These are phyloP conservation scores for Muricea muricata DNA, from an alignment of 92 coral and sea anemone species.

Conservation along the genomic window DNA sequence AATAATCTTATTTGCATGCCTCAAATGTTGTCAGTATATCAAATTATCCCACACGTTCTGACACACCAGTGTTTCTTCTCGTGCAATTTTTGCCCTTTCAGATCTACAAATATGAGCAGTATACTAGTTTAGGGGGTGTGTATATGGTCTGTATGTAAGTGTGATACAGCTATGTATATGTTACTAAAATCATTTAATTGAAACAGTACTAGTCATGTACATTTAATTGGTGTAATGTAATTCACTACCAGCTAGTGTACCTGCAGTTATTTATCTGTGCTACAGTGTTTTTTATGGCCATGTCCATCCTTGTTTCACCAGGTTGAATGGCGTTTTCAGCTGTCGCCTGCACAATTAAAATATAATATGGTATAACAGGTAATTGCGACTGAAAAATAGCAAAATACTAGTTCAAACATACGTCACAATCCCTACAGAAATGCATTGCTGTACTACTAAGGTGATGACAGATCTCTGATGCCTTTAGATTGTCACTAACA, in stretches of 20 bases:
- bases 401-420: background rate
- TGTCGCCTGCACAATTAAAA: constrained; percentile 3
- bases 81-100: background rate
- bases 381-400: background rate
- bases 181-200: too few species aligned
- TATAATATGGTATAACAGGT: background rate
- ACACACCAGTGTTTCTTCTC: background rate
- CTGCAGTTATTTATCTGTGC: background rate
- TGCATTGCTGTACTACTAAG: background rate
- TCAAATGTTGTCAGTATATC: background rate
- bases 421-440: constrained; percentile 21
- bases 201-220: too few species aligned
- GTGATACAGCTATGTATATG: too few species aligned
- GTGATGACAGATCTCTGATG: background rate
- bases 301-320: background rate
- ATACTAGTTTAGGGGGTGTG: too few species aligned
- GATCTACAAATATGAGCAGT: background rate
- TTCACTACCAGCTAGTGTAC: background rate
- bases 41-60: background rate
- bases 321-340: background rate
- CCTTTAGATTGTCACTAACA: background rate
- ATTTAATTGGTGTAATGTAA: background rate
- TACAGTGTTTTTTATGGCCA: background rate
- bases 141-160: too few species aligned
- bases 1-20: background rate